Percentiles rank a stretch among this genome's conserved stretches.
These are phyloP conservation scores for Lumbricus terrestris DNA, from an alignment of 2,888 invertebrate genomes.

Conservation along the genomic window DNA sequence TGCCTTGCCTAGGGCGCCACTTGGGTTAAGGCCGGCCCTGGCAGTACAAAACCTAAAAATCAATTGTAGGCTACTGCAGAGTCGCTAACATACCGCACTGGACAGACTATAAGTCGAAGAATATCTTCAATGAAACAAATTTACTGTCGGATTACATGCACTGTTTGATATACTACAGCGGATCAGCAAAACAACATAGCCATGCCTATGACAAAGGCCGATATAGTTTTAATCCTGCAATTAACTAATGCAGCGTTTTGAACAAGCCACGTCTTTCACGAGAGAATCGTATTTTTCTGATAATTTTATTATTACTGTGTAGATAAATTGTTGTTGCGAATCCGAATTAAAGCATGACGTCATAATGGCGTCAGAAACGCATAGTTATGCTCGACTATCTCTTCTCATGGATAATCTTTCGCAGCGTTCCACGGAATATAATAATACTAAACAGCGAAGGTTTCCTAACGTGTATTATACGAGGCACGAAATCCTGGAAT, in stretches of 20 bases:
- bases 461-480: not conserved
- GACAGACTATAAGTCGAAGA: not conserved
- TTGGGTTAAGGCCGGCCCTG: too few species aligned
- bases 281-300: not conserved
- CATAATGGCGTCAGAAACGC: not conserved
- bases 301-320: not conserved
- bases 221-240: not conserved
- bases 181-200: not conserved
- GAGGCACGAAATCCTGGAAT: not conserved
- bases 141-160: not conserved
- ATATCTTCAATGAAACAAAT: not conserved
- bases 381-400: not conserved
- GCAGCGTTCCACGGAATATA: not conserved
- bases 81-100: not conserved
- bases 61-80: not conserved
- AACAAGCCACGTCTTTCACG: not conserved
- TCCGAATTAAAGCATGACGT: not conserved
- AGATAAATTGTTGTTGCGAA: not conserved
- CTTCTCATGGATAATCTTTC: not conserved
- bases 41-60: not conserved
- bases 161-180: not conserved
- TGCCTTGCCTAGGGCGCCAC: too few species aligned
- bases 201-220: not conserved
- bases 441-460: not conserved
- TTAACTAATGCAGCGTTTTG: not conserved